Conservation (phyloP, 2,888 invertebrate genomes). For the Erebia ligea region DNA sequence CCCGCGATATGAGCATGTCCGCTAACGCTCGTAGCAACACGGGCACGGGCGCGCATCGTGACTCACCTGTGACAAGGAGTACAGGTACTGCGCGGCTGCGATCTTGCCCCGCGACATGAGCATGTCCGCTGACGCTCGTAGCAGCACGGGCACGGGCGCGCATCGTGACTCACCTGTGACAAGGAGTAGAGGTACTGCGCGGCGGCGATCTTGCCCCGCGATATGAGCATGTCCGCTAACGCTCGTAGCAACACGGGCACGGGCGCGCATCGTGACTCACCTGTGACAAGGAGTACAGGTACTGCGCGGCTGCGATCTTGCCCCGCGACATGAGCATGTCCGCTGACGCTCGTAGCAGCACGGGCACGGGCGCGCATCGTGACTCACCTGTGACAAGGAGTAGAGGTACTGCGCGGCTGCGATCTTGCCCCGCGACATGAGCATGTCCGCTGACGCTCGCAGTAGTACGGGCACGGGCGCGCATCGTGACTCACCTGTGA, state of each 20-base stretch:
- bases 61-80: conserved; percentile 88
- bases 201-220: conserved; percentile 88
- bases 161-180: conserved; percentile 85
- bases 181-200: conserved; percentile 92
- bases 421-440: conserved; percentile 88
- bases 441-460: conserved; percentile 91
- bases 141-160: too few species aligned
- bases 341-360: conserved; percentile 89
- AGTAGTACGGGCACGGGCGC: conserved; percentile 55
- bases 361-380: too few species aligned
- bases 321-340: conserved; percentile 90
- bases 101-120: conserved; percentile 89
- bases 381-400: conserved; percentile 87
- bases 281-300: conserved; percentile 91
- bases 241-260: conserved; percentile 81
- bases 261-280: conserved; percentile 55
- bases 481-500: conserved; percentile 81
- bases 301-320: conserved; percentile 89
- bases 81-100: conserved; percentile 90
- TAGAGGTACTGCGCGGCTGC: conserved; percentile 91
- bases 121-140: conserved; percentile 91
- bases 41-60: too few species aligned
- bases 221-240: conserved; percentile 91
- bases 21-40: conserved; percentile 88
- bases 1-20: conserved; percentile 89